Conservation (phyloP, 2,113 vertebrate species). For the Hemicordylus capensis region DNA sequence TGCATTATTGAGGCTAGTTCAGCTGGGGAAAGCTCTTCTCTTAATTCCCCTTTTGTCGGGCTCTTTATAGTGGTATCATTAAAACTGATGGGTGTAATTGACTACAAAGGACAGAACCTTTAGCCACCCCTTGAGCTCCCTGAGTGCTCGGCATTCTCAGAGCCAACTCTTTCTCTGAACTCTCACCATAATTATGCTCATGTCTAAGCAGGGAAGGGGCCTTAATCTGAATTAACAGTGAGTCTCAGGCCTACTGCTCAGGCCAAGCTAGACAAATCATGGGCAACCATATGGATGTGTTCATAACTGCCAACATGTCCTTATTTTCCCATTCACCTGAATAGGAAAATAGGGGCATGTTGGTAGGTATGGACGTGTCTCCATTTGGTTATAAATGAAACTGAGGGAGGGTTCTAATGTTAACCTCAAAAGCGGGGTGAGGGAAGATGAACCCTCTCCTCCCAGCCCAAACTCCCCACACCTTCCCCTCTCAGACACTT, state of each 20-base stretch:
- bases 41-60: not conserved
- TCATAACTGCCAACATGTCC: too few relatives aligned
- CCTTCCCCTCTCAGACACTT: too few relatives aligned
- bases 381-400: too few relatives aligned
- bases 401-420: too few relatives aligned
- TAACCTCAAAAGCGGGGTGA: too few relatives aligned
- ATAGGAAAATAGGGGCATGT: too few relatives aligned
- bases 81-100: slow-evolving; percentile 59
- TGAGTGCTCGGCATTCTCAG: slow-evolving; percentile 9
- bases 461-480: too few relatives aligned
- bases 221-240: slow-evolving; percentile 44
- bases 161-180: not conserved
- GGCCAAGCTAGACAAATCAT: slow-evolving; percentile 7
- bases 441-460: too few relatives aligned
- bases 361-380: too few relatives aligned
- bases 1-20: slow-evolving; percentile 28
- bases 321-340: too few relatives aligned
- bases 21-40: slow-evolving; percentile 48
- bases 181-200: slow-evolving; percentile 61
- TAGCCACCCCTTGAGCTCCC: slow-evolving; percentile 50
- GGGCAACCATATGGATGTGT: not conserved
- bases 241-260: slow-evolving; percentile 32
- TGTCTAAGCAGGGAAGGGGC: slow-evolving; percentile 42
- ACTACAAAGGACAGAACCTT: slow-evolving; percentile 61
- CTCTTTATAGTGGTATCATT: slow-evolving; percentile 53